Conservation (phyloP, 2,888 invertebrate species). For the Hedya salicella region DNA sequence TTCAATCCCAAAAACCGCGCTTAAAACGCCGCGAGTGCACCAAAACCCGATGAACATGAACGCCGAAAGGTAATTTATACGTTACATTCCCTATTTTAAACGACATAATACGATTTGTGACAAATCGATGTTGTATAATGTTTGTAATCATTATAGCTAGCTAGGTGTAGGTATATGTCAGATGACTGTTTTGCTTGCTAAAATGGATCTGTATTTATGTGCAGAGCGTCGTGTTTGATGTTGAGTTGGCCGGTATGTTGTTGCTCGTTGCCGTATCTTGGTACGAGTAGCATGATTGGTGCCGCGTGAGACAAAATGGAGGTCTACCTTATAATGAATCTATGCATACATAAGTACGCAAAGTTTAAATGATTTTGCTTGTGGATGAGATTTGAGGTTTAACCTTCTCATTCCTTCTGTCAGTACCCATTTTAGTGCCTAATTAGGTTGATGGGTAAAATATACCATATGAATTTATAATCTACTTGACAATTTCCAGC, state of each 20-base stretch:
- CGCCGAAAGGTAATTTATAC: slow-evolving; percentile 60
- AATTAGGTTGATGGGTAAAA: no score
- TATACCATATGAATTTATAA: no score
- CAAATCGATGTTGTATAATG: slow-evolving; percentile 47
- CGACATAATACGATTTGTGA: slow-evolving; percentile 31
- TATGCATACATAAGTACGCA: neutral
- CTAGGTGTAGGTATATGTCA: slow-evolving; percentile 44
- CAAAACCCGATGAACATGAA: slow-evolving; percentile 47
- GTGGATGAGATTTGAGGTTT: neutral
- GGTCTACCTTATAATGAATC: slow-evolving; percentile 54
- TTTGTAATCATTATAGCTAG: slow-evolving; percentile 63
- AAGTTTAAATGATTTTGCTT: neutral
- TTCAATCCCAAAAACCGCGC: slow-evolving; percentile 68
- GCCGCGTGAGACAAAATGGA: slow-evolving; percentile 55
- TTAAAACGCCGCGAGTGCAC: slow-evolving; percentile 70
- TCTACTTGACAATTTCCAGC: neutral
- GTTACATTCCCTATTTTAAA: slow-evolving; percentile 38
- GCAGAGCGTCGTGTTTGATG: slow-evolving; percentile 35
- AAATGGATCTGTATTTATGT: slow-evolving; percentile 43
- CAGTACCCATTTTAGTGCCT: no score
- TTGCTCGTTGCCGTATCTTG: no score
- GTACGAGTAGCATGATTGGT: neutral
- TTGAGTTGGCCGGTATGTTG: neutral
- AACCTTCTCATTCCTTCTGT: no score
- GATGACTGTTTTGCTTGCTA: slow-evolving; percentile 51